phyloP scores from a whole-genome alignment of 1,140 invertebrate species.

The Triops cancriformis region DNA sequence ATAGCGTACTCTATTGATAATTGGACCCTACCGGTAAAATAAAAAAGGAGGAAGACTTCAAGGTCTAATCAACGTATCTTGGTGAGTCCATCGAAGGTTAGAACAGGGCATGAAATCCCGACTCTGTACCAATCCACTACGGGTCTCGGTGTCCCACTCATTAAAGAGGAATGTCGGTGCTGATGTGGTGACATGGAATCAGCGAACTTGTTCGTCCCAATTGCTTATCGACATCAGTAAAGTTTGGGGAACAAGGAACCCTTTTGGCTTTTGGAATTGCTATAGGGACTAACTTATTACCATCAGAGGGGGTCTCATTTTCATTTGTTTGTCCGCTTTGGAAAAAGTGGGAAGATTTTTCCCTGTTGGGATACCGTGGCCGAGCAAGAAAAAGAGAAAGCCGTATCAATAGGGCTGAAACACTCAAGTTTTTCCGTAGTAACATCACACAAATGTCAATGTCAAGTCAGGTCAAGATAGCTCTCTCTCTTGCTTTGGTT shows the following conservation, averaged over 20 bases:
- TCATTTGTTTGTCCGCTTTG: background rate
- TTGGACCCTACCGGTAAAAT: background rate
- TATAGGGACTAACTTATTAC: background rate
- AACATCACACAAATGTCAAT: background rate
- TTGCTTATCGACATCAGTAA: constrained; percentile 5
- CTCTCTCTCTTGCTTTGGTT: background rate
- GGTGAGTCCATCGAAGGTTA: background rate
- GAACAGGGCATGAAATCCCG: background rate
- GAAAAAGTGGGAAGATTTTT: background rate
- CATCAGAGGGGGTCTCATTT: constrained; percentile 11
- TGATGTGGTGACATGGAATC: constrained; percentile 2
- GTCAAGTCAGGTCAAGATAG: background rate
- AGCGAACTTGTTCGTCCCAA: background rate
- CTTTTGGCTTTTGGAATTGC: background rate
- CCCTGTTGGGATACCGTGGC: too few relatives aligned
- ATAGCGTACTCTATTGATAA: background rate
- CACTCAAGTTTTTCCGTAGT: background rate
- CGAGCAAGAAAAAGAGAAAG: background rate
- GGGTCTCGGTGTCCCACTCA: background rate
- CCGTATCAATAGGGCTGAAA: background rate
- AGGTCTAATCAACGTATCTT: background rate
- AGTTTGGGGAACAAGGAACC: background rate
- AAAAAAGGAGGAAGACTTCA: background rate
- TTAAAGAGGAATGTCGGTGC: constrained; percentile 5
- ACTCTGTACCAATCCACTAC: background rate